Base-by-base conservation (phyloP, 2,888 invertebrate genomes). In the Macaria liturata region DNA sequence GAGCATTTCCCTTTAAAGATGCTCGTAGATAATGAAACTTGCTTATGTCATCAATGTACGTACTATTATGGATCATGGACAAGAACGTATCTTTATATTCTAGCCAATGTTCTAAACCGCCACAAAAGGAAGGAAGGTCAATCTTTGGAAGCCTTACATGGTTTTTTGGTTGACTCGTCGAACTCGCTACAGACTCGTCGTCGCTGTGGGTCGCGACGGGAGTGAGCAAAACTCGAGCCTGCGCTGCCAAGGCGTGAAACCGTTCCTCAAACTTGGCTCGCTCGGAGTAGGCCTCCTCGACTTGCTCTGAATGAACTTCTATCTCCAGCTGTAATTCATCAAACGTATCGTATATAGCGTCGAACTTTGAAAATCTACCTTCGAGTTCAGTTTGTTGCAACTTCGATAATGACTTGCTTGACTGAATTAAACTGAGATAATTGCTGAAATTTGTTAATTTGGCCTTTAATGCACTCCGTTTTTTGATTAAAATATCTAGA, bases 61-160 rank as follows among this genome's bases (percentile, higher is more conserved):
- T 34, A 42, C 45, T 60, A 30, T 56, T 54, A 7, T 65, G 62
- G 9, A 65, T 62, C 31, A 62, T 39, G 3, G 60, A 58, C 1
- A 32, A 20, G 46, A 43, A 64, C 1, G 65, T 65, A 31, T 65
- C 62, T 31, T 57, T 49, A 32, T 45, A 66, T 37, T 66, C 68
- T 3, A 68, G 53, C 66, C 66, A 66, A 44, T 54, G 50, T 32
- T 45, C 7, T 20, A 59, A 61, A 32, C n/a, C 9, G 32, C 47
- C 47, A 20, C 57, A 47, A 48, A 67, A 59, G 4, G 44, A 20
- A 20, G 20, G 20, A 58, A 32, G 66, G 68, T 44, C 49, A 49
- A 30, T 31, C 20, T 42, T 49, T 39, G 9, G 49, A 31, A 40
- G 32, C 9, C 20, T 42, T 9, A 30, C 42, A 49, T 30, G 49